phyloP scores from a whole-genome alignment of 2,797 vertebrate genomes.

The Neosilurus mollespiculum region DNA sequence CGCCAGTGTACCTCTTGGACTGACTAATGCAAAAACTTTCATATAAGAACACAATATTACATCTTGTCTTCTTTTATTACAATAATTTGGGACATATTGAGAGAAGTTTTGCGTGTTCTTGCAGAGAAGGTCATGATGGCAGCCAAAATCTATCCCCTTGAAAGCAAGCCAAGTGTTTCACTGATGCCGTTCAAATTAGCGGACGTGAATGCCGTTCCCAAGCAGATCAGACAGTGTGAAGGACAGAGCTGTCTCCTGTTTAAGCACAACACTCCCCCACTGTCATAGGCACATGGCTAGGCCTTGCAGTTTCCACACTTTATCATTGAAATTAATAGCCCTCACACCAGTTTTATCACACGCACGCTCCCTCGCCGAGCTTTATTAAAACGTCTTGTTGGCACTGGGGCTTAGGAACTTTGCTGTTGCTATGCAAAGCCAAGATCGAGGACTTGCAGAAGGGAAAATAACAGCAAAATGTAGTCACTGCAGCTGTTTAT shows the following conservation, averaged over 20 bases:
- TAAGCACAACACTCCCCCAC: constrained; percentile 65
- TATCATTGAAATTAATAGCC: constrained; percentile 59
- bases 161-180: constrained; percentile 78
- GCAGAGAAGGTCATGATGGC: constrained; percentile 72
- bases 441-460: constrained; percentile 1
- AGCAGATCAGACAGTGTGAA: constrained; percentile 79
- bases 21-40: constrained; percentile 10
- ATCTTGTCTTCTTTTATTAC: constrained; percentile 63
- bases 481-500: not conserved
- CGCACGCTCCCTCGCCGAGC: constrained; percentile 33
- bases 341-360: constrained; percentile 57
- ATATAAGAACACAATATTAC: not conserved
- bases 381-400: constrained; percentile 52
- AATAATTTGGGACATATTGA: constrained; percentile 68
- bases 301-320: constrained; percentile 65
- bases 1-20: not conserved
- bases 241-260: constrained; percentile 71
- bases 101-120: constrained; percentile 71
- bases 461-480: not conserved
- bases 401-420: constrained; percentile 29
- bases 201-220: constrained; percentile 72
- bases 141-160: constrained; percentile 74
- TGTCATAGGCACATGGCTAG: constrained; percentile 68
- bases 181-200: constrained; percentile 77
- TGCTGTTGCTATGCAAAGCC: constrained; percentile 46